Base-by-base conservation (phyloP, 1,140 invertebrate species). In the Sesamia nonagrioides region DNA sequence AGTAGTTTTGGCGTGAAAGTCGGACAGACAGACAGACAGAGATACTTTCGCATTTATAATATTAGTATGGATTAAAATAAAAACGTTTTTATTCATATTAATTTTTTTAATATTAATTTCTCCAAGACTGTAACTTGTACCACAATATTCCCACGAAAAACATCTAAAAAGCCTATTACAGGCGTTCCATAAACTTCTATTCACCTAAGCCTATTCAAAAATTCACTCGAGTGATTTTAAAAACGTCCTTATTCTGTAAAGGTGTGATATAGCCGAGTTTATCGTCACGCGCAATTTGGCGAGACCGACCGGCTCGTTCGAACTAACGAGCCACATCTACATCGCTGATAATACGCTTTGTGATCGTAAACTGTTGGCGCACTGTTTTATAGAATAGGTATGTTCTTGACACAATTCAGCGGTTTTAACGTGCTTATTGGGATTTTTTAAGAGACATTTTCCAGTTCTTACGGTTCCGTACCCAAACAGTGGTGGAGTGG, bases 211-310 rank as follows among this genome's bases (percentile, higher is more conserved):
- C 79, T 79, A 58, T 80, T 82, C 63, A 84, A 80, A 82, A 82
- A 78, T 82, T 78, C 85, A 83, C 85, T 86, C 84, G 85, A 88
- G 83, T 88, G 89, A 85, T 86, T 91, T 89, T 89, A 85, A 91
- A 91, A 91, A 88, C 82, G 81, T 82, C 82, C 86, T 81, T 82
- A 86, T 87, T 88, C 79, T 85, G 85, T 77, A 84, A 86, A 83
- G 81, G 76, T 76, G 78, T 42, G 84, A 89, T 88, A 86, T 72
- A 81, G 73, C 33, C 52, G 54, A 40, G 50, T 69, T 82, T 89
- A 91, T 91, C 88, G 82, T 86, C 81, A 89, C 89, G 80, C 85
- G 84, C 89, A 89, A 91, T 91, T 91, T 88, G 87, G 84, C 80
- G 76, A 52, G 71, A 21, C 52, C 78, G 85, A 66, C 86, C 79